Evolutionary conservation across 2,888 invertebrate genomes (phyloP).

Genomic region (Polydrusus cervinus): DNA sequence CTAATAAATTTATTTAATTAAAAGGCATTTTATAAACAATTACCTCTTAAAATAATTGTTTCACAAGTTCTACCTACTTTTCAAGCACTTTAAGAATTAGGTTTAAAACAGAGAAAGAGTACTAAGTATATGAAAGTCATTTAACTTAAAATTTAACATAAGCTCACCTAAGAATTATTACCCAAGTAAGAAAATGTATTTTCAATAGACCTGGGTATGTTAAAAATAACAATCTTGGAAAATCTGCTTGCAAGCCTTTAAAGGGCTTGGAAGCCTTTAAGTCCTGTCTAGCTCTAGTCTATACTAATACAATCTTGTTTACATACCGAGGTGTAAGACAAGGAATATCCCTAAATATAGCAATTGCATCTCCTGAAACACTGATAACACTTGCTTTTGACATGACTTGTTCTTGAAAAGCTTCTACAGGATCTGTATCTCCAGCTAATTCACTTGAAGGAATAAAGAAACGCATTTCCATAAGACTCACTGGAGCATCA

Average conservation of each 20-base stretch:
- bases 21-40: too few relatives aligned
- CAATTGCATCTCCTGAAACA: constrained; percentile 97
- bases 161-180: too few relatives aligned
- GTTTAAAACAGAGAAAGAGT: too few relatives aligned
- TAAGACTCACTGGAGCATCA: constrained; percentile 95
- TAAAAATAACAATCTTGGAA: too few relatives aligned
- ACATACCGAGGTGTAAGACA: constrained; percentile 96
- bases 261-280: neutral
- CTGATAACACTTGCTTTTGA: constrained; percentile 98
- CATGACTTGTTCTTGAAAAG: constrained; percentile 98
- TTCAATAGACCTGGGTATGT: too few relatives aligned
- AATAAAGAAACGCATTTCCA: constrained; percentile 99
- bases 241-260: neutral
- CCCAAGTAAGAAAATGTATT: too few relatives aligned
- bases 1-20: too few relatives aligned
- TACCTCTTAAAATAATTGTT: too few relatives aligned
- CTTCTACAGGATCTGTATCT: constrained; percentile 94
- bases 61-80: too few relatives aligned
- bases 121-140: too few relatives aligned
- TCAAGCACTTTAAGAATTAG: neutral
- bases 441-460: constrained; percentile 91
- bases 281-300: neutral
- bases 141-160: too few relatives aligned
- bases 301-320: neutral
- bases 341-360: constrained; percentile 96